Evolutionary conservation across 2,113 vertebrate species (phyloP).

Genomic region (Colinus virginianus): DNA sequence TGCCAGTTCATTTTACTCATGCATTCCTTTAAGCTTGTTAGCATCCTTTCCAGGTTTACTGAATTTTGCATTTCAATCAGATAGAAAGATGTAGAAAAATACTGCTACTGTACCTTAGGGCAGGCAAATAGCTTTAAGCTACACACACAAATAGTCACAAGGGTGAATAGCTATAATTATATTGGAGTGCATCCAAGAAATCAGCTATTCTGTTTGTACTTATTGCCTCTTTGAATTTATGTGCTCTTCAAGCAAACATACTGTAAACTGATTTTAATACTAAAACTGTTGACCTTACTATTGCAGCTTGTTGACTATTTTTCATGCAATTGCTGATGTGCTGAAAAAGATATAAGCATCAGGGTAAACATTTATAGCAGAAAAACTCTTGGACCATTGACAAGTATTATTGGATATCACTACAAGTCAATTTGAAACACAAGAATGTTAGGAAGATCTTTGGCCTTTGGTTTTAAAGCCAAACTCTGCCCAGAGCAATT

Average conservation of each 20-base stretch:
- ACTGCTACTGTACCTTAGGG: slow-evolving; percentile 81
- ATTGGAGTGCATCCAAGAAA: slow-evolving; percentile 88
- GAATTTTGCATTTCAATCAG: slow-evolving; percentile 78
- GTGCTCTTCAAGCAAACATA: slow-evolving; percentile 88
- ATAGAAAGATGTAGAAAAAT: slow-evolving; percentile 79
- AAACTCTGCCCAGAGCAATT: neutral
- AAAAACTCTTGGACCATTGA: slow-evolving; percentile 8
- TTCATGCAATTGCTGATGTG: slow-evolving; percentile 25
- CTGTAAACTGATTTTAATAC: slow-evolving; percentile 79
- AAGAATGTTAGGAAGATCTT: neutral
- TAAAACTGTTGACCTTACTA: slow-evolving; percentile 68
- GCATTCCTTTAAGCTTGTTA: slow-evolving; percentile 72
- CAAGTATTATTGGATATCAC: neutral
- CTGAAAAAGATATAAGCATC: slow-evolving; percentile 36
- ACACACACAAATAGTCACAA: slow-evolving; percentile 90
- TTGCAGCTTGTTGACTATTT: slow-evolving; percentile 61
- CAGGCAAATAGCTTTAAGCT: slow-evolving; percentile 89
- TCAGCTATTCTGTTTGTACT: slow-evolving; percentile 89
- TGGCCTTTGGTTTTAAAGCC: neutral
- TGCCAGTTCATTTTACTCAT: slow-evolving; percentile 68
- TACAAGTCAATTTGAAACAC: slow-evolving; percentile 14
- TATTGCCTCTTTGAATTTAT: slow-evolving; percentile 91
- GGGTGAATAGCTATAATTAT: slow-evolving; percentile 97
- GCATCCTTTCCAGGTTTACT: slow-evolving; percentile 66
- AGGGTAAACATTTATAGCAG: neutral